Base-by-base conservation (phyloP, 2,113 vertebrate species). In the Lophochroa leadbeateri region DNA sequence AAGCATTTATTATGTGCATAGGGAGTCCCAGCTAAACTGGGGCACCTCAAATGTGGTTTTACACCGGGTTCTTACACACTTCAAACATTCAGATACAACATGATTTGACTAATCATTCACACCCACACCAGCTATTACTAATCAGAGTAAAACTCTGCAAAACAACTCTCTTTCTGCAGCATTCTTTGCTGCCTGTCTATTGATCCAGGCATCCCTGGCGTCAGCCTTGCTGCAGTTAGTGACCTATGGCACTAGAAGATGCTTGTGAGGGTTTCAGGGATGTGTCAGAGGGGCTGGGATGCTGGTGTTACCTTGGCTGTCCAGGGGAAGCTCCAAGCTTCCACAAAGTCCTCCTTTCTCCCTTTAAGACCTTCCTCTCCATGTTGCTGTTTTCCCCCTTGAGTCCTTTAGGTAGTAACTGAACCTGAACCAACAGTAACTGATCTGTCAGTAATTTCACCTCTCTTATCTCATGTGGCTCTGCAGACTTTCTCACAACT, bases 271-370 rank as follows among this genome's bases (percentile, higher is more conserved):
- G 28, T 41, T 78, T 68, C 64, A 29, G 16, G 33, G 43, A 39
- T 0, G 0, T 2, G 11, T 41, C 64, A 20, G 53, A 43, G 37
- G 17, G 17, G 31, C 31, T 39, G 13, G n/a, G 24, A 39, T 1
- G 6, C 15, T 14, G 25, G 7, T 3, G 15, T 3, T 37, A 13
- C 11, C 50, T 49, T 5, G 1, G 49, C 20, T 43, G 7, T 17
- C 12, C 31, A 33, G 21, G 17, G 9, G 10, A 33, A 13, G n/a
- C n/a, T 64, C 31, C 13, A 8, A 20, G 39, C 60, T 64, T 44
- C 58, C 41, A 33, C 44, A 41, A 41, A 60, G 33, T 28, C 41
- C 50, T 28, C 35, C 50, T 4, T 23, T 21, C 20, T 11, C 31
- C 55, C 64, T 63, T 41, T 31, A 47, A 46, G 39, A 21, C 28